A percentile compares a stretch with the other conserved stretches of the same genome.
Evolutionary conservation across 2,113 vertebrate species (phyloP).

Genomic region (Lamprologus tigripictilis): DNA sequence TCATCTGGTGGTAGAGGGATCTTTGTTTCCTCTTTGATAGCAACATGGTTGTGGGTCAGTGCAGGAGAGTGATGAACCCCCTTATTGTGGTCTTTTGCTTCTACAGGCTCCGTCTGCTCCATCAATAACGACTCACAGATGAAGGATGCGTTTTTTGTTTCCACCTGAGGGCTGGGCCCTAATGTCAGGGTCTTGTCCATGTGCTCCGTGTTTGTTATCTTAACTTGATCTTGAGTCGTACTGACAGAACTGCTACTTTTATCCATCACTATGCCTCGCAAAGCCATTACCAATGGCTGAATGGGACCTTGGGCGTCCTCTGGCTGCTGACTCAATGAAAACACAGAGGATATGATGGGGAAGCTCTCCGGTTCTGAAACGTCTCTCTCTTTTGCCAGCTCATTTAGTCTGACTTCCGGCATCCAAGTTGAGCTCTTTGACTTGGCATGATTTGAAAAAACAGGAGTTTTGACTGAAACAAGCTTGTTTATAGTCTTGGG

Average conservation of each 20-base stretch:
- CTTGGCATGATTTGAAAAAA: not conserved
- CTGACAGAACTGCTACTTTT: not conserved
- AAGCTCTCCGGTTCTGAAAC: slow-evolving; percentile 58
- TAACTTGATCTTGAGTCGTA: not conserved
- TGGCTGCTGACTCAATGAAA: slow-evolving; percentile 82
- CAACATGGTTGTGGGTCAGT: not conserved
- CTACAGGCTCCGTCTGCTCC: not conserved
- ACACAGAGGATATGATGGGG: slow-evolving; percentile 91
- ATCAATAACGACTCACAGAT: not conserved
- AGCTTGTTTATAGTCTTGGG: not conserved
- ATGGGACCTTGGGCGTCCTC: slow-evolving; percentile 68
- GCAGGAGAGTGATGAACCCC: not conserved
- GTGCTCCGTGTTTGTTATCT: not conserved
- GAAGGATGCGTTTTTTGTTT: not conserved
- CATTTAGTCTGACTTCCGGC: not conserved
- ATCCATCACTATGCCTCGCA: slow-evolving; percentile 69
- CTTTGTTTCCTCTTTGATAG: slow-evolving; percentile 24
- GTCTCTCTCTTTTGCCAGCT: not conserved
- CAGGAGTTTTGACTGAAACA: not conserved
- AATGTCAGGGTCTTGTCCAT: not conserved
- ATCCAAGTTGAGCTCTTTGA: not conserved
- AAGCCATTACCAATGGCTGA: slow-evolving; percentile 49
- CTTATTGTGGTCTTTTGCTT: slow-evolving; percentile 7
- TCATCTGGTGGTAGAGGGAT: not conserved
- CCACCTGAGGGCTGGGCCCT: not conserved